Conservation (phyloP, 2,113 vertebrate genomes). For the Piaya cayana region DNA sequence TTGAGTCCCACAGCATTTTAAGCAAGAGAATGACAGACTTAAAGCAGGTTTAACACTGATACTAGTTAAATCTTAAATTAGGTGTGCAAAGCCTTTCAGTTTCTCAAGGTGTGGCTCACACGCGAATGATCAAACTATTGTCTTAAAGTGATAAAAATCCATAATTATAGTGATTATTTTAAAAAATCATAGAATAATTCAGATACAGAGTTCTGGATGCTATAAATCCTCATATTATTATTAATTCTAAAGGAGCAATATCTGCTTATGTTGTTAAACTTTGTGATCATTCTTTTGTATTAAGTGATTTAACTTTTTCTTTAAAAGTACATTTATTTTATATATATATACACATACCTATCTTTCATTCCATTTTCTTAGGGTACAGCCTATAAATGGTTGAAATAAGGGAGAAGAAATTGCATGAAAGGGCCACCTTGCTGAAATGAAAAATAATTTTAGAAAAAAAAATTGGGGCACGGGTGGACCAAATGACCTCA, state of each 20-base stretch:
- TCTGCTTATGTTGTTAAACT: not conserved
- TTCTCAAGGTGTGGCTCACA: slow-evolving; percentile 10
- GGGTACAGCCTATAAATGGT: not conserved
- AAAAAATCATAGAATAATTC: not conserved
- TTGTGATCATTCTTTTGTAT: not conserved
- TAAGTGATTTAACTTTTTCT: not conserved
- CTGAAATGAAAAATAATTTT: not conserved
- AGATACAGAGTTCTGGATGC: not conserved
- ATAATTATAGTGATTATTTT: not conserved
- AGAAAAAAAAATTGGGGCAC: not conserved
- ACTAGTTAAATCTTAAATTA: slow-evolving; percentile 7
- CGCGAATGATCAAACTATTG: not conserved
- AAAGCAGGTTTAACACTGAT: slow-evolving; percentile 4
- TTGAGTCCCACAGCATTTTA: not conserved
- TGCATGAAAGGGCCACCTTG: not conserved
- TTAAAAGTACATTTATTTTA: not conserved
- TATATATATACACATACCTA: not conserved
- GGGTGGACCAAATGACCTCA: not conserved
- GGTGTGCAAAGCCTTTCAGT: not conserved
- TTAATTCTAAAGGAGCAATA: not conserved
- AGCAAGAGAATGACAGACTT: not conserved
- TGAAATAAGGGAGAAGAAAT: not conserved
- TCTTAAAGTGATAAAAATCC: not conserved
- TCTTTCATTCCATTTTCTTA: not conserved
- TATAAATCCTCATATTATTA: not conserved